Evolutionary conservation across 2,797 vertebrate genomes (phyloP), one percentile per base, ranked within the genome.

Genomic region (Manis pentadactyla): DNA sequence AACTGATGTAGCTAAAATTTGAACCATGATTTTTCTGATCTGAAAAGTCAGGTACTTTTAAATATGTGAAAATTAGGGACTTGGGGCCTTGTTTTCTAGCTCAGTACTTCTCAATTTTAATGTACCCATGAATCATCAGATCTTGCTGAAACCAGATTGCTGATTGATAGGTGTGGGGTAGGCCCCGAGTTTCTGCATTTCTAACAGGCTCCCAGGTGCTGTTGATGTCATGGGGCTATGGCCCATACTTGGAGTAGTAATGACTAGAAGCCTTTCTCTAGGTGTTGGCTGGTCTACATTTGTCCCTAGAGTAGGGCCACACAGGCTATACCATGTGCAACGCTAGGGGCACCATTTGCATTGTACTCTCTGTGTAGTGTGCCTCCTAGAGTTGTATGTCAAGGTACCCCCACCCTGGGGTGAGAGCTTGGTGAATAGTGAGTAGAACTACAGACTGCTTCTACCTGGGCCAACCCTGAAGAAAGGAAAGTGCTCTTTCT

Each of bases 11-110:
- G 61, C 49, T 86, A 88, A 84, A 21, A 93, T 75, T 74, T 81
- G 34, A 96, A 74, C 27, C 42, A 66, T 37, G 71, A 57, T 78
- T 93, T 96, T 89, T 87, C 29, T 93, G 49, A 90, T 63, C 90
- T 8, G 31, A 81, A 97, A 81, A 37, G 5, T 57, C 7, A 83
- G 74, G 86, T 13, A 82, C 49, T 68, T 86, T 93, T 27, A 86
- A 86, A 13, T 86, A 55, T 57, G 39, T 82, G 37, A 87, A 92
- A 53, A 73, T 82, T 31, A 78, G 57, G 93, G 63, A 46, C 2
- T 4, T 10, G 46, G 23, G n/a, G 7, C 59, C 25, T 77, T 82
- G 17, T 85, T 97, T 81, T 84, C 53, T 83, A 94, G 25, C 15
- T 29, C 46, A 74, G 69, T 55, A 84, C 1, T 85, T 91, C 69